These are phyloP conservation scores for Dysdera silvatica DNA, from an alignment of 1,140 invertebrate species.

Conservation along the genomic window DNA sequence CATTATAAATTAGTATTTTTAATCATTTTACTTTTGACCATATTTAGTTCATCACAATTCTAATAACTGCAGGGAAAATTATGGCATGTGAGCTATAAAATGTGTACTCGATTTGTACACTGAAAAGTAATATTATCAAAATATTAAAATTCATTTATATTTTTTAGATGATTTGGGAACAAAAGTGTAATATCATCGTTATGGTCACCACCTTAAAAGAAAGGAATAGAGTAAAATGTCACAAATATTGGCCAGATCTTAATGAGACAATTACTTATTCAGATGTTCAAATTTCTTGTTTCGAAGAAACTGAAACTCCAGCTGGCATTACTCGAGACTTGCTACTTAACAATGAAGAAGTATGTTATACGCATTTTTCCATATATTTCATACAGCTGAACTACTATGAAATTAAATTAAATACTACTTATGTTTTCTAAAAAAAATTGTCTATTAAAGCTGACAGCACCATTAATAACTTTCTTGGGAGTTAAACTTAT, in stretches of 20 bases:
- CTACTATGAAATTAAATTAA: not conserved
- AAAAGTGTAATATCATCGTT: slow-evolving; percentile 77
- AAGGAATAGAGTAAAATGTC: slow-evolving; percentile 86
- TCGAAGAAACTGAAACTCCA: slow-evolving; percentile 65
- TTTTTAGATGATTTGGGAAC: slow-evolving; percentile 60
- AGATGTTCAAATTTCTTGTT: slow-evolving; percentile 60
- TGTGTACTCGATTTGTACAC: too few relatives aligned
- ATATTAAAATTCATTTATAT: not conserved
- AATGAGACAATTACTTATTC: slow-evolving; percentile 63
- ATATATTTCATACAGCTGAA: too few relatives aligned
- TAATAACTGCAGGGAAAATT: too few relatives aligned
- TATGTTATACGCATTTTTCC: too few relatives aligned
- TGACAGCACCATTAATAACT: not conserved
- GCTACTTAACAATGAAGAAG: slow-evolving; percentile 65
- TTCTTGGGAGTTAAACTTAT: not conserved
- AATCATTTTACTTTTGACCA: too few relatives aligned
- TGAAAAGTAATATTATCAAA: not conserved
- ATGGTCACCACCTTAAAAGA: slow-evolving; percentile 95
- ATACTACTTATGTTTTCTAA: not conserved
- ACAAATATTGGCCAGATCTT: slow-evolving; percentile 92
- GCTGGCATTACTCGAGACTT: slow-evolving; percentile 86
- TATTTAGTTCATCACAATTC: too few relatives aligned
- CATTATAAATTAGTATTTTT: too few relatives aligned
- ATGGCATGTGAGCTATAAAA: too few relatives aligned
- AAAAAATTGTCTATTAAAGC: too few relatives aligned